Evolutionary conservation across 35 echinoderm and acorn worm species (phyloP).

Genomic region (Holothuria glaberrima): DNA sequence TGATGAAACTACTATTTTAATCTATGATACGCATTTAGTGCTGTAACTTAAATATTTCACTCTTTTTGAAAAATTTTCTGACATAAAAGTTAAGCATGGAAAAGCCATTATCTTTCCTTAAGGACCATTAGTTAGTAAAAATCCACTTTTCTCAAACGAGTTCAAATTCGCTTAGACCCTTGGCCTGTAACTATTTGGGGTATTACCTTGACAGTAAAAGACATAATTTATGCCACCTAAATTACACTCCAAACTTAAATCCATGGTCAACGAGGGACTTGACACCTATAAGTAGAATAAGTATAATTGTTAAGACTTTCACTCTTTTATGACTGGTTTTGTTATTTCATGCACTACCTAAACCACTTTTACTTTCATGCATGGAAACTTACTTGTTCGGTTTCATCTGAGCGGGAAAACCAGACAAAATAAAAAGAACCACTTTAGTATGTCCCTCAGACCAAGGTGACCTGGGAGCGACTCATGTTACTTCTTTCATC

Average conservation of each 20-base stretch:
- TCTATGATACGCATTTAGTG: not conserved
- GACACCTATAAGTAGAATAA: too few species aligned
- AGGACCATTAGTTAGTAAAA: not conserved
- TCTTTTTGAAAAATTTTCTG: not conserved
- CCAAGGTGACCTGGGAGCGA: not conserved
- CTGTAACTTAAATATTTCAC: slow-evolving; percentile 18
- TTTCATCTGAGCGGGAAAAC: too few species aligned
- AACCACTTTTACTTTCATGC: not conserved
- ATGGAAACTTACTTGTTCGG: not conserved
- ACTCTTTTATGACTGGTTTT: too few species aligned
- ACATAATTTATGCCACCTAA: too few species aligned
- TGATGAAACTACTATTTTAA: not conserved
- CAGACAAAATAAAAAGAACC: too few species aligned
- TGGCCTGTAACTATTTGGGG: not conserved
- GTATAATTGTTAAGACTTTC: too few species aligned
- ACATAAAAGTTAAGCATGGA: not conserved
- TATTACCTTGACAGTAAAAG: too few species aligned
- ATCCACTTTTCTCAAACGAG: not conserved
- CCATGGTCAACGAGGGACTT: too few species aligned
- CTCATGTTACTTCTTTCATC: too few species aligned
- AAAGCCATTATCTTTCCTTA: not conserved
- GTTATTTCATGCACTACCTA: not conserved
- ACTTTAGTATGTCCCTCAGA: not conserved
- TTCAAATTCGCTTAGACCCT: not conserved
- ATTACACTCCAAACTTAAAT: too few species aligned